phyloP scores from a whole-genome alignment of 2,113 vertebrate species.

The Ginglymostoma cirratum region DNA sequence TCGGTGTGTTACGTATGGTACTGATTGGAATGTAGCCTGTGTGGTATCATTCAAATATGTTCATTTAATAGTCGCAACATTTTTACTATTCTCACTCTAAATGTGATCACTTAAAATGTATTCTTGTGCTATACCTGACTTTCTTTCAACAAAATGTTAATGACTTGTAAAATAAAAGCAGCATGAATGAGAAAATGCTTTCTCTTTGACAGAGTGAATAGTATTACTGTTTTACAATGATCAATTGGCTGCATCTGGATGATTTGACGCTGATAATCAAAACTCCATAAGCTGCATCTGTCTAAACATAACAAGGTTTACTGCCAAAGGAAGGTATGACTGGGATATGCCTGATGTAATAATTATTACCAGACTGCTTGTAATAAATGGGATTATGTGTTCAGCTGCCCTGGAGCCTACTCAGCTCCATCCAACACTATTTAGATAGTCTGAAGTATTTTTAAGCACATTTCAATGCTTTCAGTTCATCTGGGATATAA shows the following conservation, averaged over 20 bases:
- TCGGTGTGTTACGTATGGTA: neutral
- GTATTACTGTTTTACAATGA: slow-evolving; percentile 27
- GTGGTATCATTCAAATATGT: neutral
- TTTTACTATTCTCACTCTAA: neutral
- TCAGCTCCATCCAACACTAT: slow-evolving; percentile 15
- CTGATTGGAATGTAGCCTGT: neutral
- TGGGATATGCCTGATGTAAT: slow-evolving; percentile 32
- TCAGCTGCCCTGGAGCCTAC: slow-evolving; percentile 25
- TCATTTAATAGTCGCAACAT: neutral
- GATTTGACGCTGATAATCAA: slow-evolving; percentile 24
- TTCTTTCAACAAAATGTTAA: slow-evolving; percentile 5
- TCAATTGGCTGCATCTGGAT: slow-evolving; percentile 22
- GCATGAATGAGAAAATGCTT: neutral
- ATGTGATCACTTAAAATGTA: neutral
- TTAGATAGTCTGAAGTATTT: slow-evolving; percentile 34
- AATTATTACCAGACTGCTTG: slow-evolving; percentile 26
- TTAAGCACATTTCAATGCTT: neutral
- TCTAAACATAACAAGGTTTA: slow-evolving; percentile 26
- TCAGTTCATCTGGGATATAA: slow-evolving; percentile 1
- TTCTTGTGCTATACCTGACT: neutral
- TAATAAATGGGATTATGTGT: slow-evolving; percentile 32
- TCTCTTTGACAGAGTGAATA: neutral
- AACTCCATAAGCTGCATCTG: slow-evolving; percentile 36
- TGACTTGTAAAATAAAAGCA: slow-evolving; percentile 22
- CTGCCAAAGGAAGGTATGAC: neutral